Evolutionary conservation across 2,888 invertebrate species (phyloP).

Genomic region (Machimus rusticus): DNA sequence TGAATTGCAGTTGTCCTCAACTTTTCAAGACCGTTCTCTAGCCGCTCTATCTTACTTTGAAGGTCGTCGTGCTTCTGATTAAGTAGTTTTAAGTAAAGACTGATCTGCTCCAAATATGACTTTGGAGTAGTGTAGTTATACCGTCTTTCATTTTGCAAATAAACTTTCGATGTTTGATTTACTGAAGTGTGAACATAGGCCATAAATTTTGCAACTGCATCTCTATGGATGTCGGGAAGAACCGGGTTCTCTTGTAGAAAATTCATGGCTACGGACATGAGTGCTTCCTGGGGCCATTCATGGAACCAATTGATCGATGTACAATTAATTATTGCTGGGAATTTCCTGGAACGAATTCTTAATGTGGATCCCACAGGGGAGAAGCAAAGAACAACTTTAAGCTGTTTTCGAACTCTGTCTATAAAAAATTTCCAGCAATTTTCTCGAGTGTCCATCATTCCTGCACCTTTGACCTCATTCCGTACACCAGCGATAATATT

Average conservation of each 20-base stretch:
- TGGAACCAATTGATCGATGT: conserved; percentile 98
- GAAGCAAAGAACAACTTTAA: conserved; percentile 94
- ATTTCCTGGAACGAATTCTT: conserved; percentile 90
- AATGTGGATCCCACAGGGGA: conserved; percentile 96
- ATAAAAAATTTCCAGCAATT: conserved; percentile 99
- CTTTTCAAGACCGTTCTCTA: conserved; percentile 95
- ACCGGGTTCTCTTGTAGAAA: conserved; percentile 84
- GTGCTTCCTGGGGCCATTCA: conserved; percentile 97
- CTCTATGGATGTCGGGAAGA: conserved; percentile 79
- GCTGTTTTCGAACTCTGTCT: conserved; percentile 87
- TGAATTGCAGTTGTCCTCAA: conserved; percentile 87
- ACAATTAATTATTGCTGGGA: conserved; percentile 94
- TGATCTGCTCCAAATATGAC: conserved; percentile 95
- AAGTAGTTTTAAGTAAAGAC: conserved; percentile 86
- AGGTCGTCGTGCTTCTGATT: conserved; percentile 85
- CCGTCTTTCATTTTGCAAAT: conserved; percentile 87
- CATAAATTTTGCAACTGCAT: conserved; percentile 92
- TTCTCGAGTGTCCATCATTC: conserved; percentile 89
- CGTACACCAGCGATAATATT: conserved; percentile 88
- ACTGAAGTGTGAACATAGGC: conserved; percentile 94
- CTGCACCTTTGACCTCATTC: conserved; percentile 79
- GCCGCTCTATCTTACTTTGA: conserved; percentile 80
- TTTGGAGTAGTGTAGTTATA: conserved; percentile 98
- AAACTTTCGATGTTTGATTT: conserved; percentile 86
- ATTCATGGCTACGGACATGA: conserved; percentile 89